Conservation (phyloP, 35 echinoderm and acorn worm species). For the Ophiothrix spiculata region DNA sequence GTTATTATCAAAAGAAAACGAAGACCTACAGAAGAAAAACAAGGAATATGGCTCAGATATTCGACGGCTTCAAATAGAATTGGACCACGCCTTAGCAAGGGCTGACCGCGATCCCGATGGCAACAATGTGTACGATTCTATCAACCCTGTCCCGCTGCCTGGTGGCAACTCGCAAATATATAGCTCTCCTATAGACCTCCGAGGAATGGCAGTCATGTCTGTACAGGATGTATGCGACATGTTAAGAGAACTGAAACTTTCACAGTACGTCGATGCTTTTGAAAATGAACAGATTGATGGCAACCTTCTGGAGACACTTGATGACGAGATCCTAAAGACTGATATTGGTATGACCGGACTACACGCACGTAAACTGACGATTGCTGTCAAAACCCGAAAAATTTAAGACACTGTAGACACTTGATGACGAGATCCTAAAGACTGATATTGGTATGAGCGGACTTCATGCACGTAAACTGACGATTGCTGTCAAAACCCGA, state of each 20-base stretch:
- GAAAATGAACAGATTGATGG: conserved; percentile 53
- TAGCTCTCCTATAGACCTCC: background rate
- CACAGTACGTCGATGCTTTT: conserved; percentile 42
- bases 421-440: conserved; percentile 43
- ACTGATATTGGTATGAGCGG: conserved; percentile 57
- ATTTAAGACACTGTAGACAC: conserved; percentile 21
- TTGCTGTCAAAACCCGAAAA: background rate
- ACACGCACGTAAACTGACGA: conserved; percentile 46
- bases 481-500: background rate
- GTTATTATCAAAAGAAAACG: conserved; percentile 9
- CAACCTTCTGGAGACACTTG: conserved; percentile 35
- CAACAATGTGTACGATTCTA: background rate
- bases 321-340: conserved; percentile 39
- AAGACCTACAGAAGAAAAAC: background rate
- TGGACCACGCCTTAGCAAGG: background rate
- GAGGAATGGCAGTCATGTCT: background rate
- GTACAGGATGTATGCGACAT: background rate
- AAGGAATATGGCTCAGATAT: conserved; percentile 2
- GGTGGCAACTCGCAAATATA: background rate
- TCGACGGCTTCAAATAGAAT: background rate
- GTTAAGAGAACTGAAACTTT: conserved; percentile 25
- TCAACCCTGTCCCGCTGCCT: background rate
- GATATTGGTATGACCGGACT: conserved; percentile 60
- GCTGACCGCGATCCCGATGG: background rate
- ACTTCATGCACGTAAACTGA: conserved; percentile 51